phyloP scores from a whole-genome alignment of 1,140 invertebrate genomes.

The Cherax quadricarinatus region DNA sequence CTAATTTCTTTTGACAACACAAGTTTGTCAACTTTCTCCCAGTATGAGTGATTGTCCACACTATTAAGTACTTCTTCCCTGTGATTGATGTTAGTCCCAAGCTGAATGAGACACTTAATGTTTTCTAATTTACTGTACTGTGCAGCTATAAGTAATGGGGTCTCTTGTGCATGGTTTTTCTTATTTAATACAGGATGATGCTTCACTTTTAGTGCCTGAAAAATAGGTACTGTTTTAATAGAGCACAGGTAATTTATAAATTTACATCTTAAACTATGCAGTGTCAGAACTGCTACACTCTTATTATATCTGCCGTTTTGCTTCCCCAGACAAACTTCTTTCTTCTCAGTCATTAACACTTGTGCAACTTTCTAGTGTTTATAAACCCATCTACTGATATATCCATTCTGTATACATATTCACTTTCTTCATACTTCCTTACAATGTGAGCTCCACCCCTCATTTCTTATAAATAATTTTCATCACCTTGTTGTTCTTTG shows the following conservation, averaged over 20 bases:
- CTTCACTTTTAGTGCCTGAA: constrained; percentile 58
- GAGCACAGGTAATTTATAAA: background rate
- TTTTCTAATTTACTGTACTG: constrained; percentile 56
- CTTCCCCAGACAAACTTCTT: no score
- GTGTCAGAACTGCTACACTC: no score
- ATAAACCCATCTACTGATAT: no score
- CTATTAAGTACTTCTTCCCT: constrained; percentile 25
- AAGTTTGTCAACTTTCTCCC: constrained; percentile 57
- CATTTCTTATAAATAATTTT: no score
- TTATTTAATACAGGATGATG: constrained; percentile 38
- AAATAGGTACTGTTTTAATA: background rate
- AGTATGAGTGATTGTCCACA: constrained; percentile 33
- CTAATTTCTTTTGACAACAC: constrained; percentile 52
- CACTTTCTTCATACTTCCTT: no score
- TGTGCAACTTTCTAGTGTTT: no score
- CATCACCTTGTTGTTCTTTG: no score
- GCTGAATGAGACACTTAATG: constrained; percentile 53
- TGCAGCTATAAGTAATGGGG: constrained; percentile 53
- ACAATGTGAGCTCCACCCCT: no score
- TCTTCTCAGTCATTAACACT: no score
- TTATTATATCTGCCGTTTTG: background rate
- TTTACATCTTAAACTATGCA: no score
- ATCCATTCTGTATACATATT: no score
- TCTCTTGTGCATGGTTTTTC: constrained; percentile 48
- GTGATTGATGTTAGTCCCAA: constrained; percentile 55